Conservation (phyloP, 2,797 vertebrate species). For the Sorex maritimensis region DNA sequence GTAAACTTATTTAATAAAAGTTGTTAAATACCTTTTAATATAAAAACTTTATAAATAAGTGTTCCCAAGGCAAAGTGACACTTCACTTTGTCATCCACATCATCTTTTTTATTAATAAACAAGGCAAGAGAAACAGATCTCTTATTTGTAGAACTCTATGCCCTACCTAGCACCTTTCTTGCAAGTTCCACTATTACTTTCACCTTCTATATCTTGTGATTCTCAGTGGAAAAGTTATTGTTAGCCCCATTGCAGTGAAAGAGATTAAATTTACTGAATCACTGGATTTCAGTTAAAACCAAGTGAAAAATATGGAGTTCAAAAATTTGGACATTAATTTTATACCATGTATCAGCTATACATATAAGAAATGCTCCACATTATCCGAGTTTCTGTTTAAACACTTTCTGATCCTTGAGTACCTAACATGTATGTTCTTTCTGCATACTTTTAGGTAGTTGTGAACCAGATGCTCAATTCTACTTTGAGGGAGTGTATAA, state of each 20-base stretch:
- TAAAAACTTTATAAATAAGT: conserved; percentile 18
- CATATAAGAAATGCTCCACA: conserved; percentile 15
- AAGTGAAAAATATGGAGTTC: not conserved
- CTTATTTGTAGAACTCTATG: not conserved
- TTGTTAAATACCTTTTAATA: conserved; percentile 38
- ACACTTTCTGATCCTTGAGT: not conserved
- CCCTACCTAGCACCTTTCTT: not conserved
- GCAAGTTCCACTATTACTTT: not conserved
- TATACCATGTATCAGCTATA: not conserved
- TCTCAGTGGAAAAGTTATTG: not conserved
- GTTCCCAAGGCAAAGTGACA: not conserved
- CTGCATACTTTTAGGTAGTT: not conserved
- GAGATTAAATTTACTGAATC: not conserved
- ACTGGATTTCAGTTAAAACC: not conserved
- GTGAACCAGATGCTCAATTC: not conserved
- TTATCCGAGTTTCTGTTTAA: conserved; percentile 9
- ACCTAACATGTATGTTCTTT: not conserved
- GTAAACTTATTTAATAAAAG: not conserved
- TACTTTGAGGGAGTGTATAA: not conserved
- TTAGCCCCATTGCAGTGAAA: not conserved
- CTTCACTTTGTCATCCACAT: not conserved
- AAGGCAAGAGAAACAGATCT: not conserved
- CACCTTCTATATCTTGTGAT: conserved; percentile 2
- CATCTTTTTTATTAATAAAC: conserved; percentile 46
- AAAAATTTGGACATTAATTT: not conserved